Conservation (phyloP, 2,888 invertebrate genomes). For the Metacarcinus magister region DNA sequence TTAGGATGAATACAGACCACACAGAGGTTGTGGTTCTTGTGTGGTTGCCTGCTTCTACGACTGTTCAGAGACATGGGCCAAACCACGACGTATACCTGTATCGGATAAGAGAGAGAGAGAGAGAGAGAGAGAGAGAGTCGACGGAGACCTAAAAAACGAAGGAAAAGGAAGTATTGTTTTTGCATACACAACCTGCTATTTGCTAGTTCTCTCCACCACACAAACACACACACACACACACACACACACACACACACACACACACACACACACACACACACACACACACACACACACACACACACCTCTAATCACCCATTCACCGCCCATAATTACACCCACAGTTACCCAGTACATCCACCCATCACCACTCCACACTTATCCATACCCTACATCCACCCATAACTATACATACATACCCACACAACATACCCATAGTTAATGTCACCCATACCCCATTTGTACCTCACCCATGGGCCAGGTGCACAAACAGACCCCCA, state of each 20-base stretch:
- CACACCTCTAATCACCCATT: not conserved
- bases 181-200: too few relatives aligned
- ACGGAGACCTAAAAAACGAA: conserved; percentile 10
- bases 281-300: not conserved
- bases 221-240: conserved; percentile 3
- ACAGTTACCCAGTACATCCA: not conserved
- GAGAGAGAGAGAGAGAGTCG: not conserved
- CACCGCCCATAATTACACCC: too few relatives aligned
- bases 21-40: conserved; percentile 15
- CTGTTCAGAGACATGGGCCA: not conserved
- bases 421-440: not conserved
- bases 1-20: conserved; percentile 35
- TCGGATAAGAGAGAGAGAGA: not conserved
- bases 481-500: conserved; percentile 8
- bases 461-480: not conserved
- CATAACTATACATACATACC: not conserved
- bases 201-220: not conserved
- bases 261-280: conserved; percentile 19
- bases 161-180: too few relatives aligned
- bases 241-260: conserved; percentile 21
- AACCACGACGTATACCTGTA: not conserved
- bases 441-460: not conserved
- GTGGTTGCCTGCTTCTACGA: not conserved
- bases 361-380: not conserved
- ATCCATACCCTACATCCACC: not conserved